A percentile compares a stretch with the other conserved stretches of the same genome.
phyloP scores from a whole-genome alignment of 1,140 invertebrate genomes.

The Listronotus oregonensis region DNA sequence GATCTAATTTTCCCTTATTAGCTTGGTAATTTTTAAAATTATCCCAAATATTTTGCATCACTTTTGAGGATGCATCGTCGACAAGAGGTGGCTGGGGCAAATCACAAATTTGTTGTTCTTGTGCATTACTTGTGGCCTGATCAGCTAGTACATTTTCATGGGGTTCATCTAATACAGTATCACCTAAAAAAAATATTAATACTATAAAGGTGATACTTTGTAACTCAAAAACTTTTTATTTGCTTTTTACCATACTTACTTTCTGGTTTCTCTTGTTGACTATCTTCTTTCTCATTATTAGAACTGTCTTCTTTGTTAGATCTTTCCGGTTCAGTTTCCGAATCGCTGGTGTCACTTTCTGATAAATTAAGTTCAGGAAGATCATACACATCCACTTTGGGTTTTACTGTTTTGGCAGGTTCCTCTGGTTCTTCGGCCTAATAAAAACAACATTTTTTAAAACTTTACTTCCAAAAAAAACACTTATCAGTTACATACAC shows the following conservation, averaged over 20 bases:
- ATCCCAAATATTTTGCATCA: conserved; percentile 78
- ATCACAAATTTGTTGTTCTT: conserved; percentile 9
- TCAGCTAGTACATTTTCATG: conserved; percentile 4
- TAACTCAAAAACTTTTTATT: too few relatives aligned
- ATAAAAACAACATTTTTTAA: too few relatives aligned
- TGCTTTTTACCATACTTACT: neutral
- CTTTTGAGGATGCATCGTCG: conserved; percentile 49
- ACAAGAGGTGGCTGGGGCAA: conserved; percentile 2
- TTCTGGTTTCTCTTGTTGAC: conserved; percentile 12
- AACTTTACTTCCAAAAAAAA: too few relatives aligned
- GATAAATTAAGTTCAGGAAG: conserved; percentile 80
- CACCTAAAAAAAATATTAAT: neutral
- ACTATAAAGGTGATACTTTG: too few relatives aligned
- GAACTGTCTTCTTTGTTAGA: conserved; percentile 27
- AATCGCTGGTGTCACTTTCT: conserved; percentile 78
- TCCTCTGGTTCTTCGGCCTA: conserved; percentile 55
- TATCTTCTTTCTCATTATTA: conserved; percentile 34
- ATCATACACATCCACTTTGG: conserved; percentile 68
- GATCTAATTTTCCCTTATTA: conserved; percentile 58
- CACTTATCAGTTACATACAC: too few relatives aligned
- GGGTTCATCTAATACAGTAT: neutral
- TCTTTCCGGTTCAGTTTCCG: conserved; percentile 63
- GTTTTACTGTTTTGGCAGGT: conserved; percentile 68
- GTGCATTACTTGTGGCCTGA: neutral
- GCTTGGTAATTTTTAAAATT: conserved; percentile 76